Evolutionary conservation across 2,888 invertebrate species (phyloP), one percentile per base, ranked within the genome.

Genomic region (Diaperis boleti): DNA sequence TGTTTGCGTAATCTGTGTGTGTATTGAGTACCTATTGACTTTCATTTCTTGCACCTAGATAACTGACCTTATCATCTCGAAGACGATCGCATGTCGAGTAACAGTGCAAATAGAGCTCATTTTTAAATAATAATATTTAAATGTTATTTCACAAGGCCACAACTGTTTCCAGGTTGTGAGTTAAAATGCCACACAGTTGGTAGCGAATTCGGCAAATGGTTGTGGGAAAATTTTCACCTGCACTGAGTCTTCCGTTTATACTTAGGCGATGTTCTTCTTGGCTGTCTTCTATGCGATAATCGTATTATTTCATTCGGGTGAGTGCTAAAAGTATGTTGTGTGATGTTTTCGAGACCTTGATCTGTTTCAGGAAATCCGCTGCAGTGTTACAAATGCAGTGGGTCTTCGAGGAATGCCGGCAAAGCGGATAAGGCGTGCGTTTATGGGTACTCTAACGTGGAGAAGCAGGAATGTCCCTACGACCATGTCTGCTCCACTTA

Each of bases 151-250:
- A 64, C 64, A 64, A 64, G 64, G 64, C 47, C 64, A 41, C 33
- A 64, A 64, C 59, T 47, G 64, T 64, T 64, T 64, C 44, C 64
- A 60, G 55, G 64, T 64, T 64, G 33, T 33, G 35, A n/a, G n/a
- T 26, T 45, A 35, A 57, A 37, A 52, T 54, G 39, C 39, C 57
- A 57, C 35, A 26, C 41, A 37, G 33, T 41, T 31, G 37, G 17
- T 10, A 35, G 35, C 13, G 45, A 52, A 47, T 37, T 63, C 33
- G 45, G 26, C 37, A 29, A 59, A 39, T 59, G 37, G 33, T 18
- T 33, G 26, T 17, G 17, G n/a, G 50, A 26, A 44, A 50, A 29
- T 33, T 35, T 45, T 42, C 33, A 10, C 26, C 31, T 14, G 26
- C 11, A 8, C 14, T 7, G n/a, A 20, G 18, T 20, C 10, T 7